Percentiles rank a stretch among this genome's conserved stretches.
Evolutionary conservation across 92 coral and sea anemone genomes (phyloP).

Genomic region (Bergia sp.): DNA sequence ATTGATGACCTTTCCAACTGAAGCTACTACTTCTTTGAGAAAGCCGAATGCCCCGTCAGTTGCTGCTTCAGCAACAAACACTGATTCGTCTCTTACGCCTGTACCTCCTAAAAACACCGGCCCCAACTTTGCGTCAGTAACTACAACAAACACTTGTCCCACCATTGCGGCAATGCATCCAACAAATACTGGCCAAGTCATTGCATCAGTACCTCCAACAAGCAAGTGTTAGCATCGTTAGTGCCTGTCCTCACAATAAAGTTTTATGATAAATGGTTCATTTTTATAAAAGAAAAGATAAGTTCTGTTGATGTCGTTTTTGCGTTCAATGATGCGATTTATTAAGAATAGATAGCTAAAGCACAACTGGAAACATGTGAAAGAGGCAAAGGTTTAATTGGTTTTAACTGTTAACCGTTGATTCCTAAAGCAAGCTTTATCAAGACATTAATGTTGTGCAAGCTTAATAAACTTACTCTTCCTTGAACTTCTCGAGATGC

Average conservation of each 20-base stretch:
- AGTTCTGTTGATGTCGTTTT: background rate
- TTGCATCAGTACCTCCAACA: background rate
- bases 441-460: background rate
- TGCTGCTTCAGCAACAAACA: background rate
- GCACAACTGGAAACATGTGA: background rate
- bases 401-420: too few relatives aligned
- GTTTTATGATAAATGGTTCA: background rate
- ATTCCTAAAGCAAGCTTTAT: background rate
- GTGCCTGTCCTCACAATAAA: background rate
- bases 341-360: too few relatives aligned
- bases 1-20: slow-evolving; percentile 25
- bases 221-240: background rate
- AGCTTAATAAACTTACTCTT: background rate
- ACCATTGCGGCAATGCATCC: background rate
- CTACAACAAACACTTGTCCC: background rate
- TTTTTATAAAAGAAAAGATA: background rate
- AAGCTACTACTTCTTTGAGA: background rate
- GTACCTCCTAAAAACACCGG: background rate
- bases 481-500: background rate
- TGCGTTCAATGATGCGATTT: too few relatives aligned
- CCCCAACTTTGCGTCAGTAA: background rate
- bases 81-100: background rate
- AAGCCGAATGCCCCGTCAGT: background rate
- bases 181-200: background rate
- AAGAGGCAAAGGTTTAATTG: background rate